Percentiles rank a stretch among this genome's conserved stretches.
Evolutionary conservation across 2,113 vertebrate species (phyloP).

Genomic region (Scolopax mira): DNA sequence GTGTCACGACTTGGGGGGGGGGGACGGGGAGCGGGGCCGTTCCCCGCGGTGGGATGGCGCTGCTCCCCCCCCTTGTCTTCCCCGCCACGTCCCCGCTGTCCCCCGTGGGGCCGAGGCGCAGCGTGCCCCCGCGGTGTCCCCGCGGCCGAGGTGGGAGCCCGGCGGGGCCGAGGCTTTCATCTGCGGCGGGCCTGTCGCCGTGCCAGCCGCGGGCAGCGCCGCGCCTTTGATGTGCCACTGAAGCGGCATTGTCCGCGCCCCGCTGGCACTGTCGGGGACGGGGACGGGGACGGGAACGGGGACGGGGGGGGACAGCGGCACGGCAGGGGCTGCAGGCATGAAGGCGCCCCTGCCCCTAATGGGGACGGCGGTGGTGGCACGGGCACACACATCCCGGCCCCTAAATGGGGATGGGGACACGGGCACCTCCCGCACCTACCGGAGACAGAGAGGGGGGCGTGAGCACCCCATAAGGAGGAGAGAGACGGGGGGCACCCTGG

Average conservation of each 20-base stretch:
- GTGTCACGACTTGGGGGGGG: neutral
- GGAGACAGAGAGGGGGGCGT: too few relatives aligned
- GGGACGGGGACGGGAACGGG: neutral
- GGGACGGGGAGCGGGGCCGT: neutral
- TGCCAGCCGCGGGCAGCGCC: slow-evolving; percentile 39
- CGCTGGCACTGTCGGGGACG: neutral
- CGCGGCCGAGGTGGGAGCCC: slow-evolving; percentile 23
- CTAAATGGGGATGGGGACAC: neutral
- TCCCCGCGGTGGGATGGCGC: neutral
- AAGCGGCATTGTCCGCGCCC: slow-evolving; percentile 36
- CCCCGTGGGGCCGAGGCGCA: neutral
- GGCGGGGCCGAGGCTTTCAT: slow-evolving; percentile 26
- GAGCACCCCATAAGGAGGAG: neutral
- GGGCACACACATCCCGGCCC: neutral
- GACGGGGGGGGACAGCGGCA: neutral
- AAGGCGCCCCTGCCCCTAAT: neutral
- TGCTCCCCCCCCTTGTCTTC: too few relatives aligned
- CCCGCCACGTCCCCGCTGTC: neutral
- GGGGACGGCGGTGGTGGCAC: neutral
- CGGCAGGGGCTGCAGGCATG: neutral
- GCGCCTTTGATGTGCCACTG: slow-evolving; percentile 56
- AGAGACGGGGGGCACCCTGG: neutral
- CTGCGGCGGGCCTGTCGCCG: slow-evolving; percentile 22
- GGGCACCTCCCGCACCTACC: neutral
- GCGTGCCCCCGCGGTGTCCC: neutral